Base-by-base conservation (phyloP, 2,797 vertebrate genomes). In the Apogon talboti region DNA sequence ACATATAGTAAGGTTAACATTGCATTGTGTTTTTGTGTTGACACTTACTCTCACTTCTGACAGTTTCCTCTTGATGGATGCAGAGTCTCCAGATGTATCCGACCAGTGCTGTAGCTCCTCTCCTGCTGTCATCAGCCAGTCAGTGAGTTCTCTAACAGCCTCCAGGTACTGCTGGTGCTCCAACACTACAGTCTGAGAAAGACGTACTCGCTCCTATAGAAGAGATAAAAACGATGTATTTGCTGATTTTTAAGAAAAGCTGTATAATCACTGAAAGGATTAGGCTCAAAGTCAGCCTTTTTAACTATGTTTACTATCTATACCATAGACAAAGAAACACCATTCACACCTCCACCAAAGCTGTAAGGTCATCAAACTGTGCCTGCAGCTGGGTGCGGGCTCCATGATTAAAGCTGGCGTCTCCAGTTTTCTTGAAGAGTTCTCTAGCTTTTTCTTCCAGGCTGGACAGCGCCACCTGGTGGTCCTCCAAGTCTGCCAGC, bases 41-140 rank as follows among this genome's bases (percentile, higher is more conserved):
- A 45, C 19, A 46, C 15, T 95, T 85, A 99, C 98, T 92, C 94
- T 95, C 77, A 98, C 95, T 93, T 96, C 96, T 53, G 90, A 78
- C 69, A 98, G 76, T 72, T 96, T 99, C 83, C 92, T 96, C 88
- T 95, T 93, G 67, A 95, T 86, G 10, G 93, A 90, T 30, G 91
- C n/a, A 7, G 94, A 92, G 75, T 98, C 96, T 81, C 96, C 97
- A 11, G 95, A 95, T 30, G 92, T 64, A 59, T 99, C 98, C 0
- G 96, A 95, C 96, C 98, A 99, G 41, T 95, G 94, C 43, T 99
- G 96, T 12, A 99, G 94, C 87, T 99, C 97, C 86, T 98, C 97
- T 78, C 96, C 97, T 18, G 95, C 96, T 21, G 94, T 97, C 83
- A 97, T 95, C 41, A 99, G 94, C 98, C 98, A 99, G 71, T 98